Base-by-base conservation (phyloP, 2,888 invertebrate genomes). In the Cryptocheilus praepositus region DNA sequence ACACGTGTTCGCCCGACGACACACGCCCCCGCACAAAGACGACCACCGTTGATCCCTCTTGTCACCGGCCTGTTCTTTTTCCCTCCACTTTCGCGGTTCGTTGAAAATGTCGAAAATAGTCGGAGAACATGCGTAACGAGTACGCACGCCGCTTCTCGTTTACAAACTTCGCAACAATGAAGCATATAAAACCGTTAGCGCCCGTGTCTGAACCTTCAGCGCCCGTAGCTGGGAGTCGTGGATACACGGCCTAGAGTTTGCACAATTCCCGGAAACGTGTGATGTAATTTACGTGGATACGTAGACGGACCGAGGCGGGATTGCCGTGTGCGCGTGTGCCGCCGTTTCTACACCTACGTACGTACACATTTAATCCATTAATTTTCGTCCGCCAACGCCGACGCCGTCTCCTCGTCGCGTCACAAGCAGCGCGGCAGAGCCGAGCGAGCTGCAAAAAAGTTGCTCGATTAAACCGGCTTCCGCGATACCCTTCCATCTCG, bases 391-490 rank as follows among this genome's bases (percentile, higher is more conserved):
- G 36, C 36, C 36, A 11, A 11, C 36, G 36, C 36, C 67, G 73
- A 68, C 68, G 71, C 64, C 1, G 54, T 18, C 36, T 36, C 36
- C 36, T 36, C 36, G 36, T 11, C 11, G 36, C 36, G 36, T 36
- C 36, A 36, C 7, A 36, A 36, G 11, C 36, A 36, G 36, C 36
- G 44, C 43, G 45, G 43, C 36, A 11, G 43, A 43, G 43, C 19
- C 56, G 36, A 59, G 62, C 64, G 74, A 73, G 69, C 65, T 68
- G 64, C 64, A 72, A 72, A 72, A 71, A 67, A 74, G 66, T 77
- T 74, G 73, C 70, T 63, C 80, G 76, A 79, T 81, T 80, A 80
- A 81, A 78, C 73, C 64, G 61, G 72, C 66, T 63, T 64, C 62
- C 28, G 43, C 61, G 51, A 53, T 67, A 67, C 67, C 62, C 67